Base-by-base conservation (phyloP, 2,113 vertebrate species). In the Callipepla squamata region DNA sequence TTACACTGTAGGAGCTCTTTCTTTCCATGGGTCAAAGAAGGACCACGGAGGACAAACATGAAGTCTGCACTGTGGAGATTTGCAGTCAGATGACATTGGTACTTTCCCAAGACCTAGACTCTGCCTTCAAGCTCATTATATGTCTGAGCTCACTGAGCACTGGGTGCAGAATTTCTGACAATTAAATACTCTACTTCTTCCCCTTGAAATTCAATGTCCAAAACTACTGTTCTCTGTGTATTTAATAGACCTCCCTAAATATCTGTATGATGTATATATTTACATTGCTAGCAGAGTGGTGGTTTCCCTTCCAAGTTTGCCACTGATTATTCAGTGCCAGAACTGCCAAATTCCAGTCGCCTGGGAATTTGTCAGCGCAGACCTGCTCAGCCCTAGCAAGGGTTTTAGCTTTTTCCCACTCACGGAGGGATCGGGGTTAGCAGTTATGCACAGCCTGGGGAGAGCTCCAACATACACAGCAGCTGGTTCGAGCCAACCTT, bases 231-330 rank as follows among this genome's bases (percentile, higher is more conserved):
- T 90, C 3, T 0, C 44, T 72, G 26, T 73, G 6, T 51, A 59
- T 80, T 92, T 93, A 89, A 92, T 2, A 1, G 36, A 65, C 22
- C 34, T 81, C 23, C 83, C 93, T 83, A 80, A 93, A 84, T 65
- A 76, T 1, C 2, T 40, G 34, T 30, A 67, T 80, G 85, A 93
- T 85, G 20, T 59, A 38, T 50, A 40, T 78, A 83, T 88, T 86
- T 84, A 67, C 82, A 72, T n/a, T 68, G 44, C 69, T 59, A 90
- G 74, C 28, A 78, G 83, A 93, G 88, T 32, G 77, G 25, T 51
- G 30, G 34, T 84, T 95, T 94, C 80, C 77, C 80, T 95, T 95
- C 86, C 86, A 92, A 79, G 55, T 83, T 74, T 83, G 76, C 75
- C 87, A 55, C 66, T 65, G 78, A 34, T 85, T 80, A 34, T 74